A percentile compares a stretch with the other conserved stretches of the same genome.
Conservation (phyloP, 1,140 invertebrate genomes). For the Panulirus ornatus region DNA sequence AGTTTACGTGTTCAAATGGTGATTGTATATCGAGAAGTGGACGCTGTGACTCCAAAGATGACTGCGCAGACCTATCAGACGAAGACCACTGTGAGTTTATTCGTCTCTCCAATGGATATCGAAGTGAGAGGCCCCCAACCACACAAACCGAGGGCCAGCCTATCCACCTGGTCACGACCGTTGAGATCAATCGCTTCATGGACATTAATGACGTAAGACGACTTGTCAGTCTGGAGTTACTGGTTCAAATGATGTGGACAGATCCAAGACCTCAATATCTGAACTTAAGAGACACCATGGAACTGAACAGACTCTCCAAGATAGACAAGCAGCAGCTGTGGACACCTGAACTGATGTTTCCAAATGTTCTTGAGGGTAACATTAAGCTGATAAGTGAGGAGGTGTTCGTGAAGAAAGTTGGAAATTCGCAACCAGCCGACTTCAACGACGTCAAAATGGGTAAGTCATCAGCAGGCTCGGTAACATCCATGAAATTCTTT, state of each 20-base stretch:
- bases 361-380: slow-evolving; percentile 40
- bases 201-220: slow-evolving; percentile 48
- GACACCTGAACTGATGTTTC: slow-evolving; percentile 37
- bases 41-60: slow-evolving; percentile 57
- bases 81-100: slow-evolving; percentile 50
- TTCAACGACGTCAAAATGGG: slow-evolving; percentile 46
- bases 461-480: not conserved
- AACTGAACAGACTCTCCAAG: slow-evolving; percentile 21
- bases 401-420: not conserved
- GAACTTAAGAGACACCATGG: slow-evolving; percentile 48
- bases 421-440: not conserved
- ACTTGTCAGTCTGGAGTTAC: slow-evolving; percentile 32
- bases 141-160: not conserved
- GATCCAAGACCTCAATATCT: slow-evolving; percentile 37
- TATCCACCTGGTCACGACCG: slow-evolving; percentile 21
- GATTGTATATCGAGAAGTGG: slow-evolving; percentile 37
- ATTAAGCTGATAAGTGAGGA: slow-evolving; percentile 16
- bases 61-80: slow-evolving; percentile 66
- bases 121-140: slow-evolving; percentile 30
- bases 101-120: slow-evolving; percentile 22
- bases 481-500: too few species aligned
- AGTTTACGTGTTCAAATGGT: slow-evolving; percentile 70
- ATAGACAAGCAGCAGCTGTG: slow-evolving; percentile 37
- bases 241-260: slow-evolving; percentile 38
- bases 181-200: slow-evolving; percentile 41